Percentiles rank a stretch among this genome's conserved stretches.
Conservation (phyloP, 2,888 invertebrate species). For the Chorisops tibialis region DNA sequence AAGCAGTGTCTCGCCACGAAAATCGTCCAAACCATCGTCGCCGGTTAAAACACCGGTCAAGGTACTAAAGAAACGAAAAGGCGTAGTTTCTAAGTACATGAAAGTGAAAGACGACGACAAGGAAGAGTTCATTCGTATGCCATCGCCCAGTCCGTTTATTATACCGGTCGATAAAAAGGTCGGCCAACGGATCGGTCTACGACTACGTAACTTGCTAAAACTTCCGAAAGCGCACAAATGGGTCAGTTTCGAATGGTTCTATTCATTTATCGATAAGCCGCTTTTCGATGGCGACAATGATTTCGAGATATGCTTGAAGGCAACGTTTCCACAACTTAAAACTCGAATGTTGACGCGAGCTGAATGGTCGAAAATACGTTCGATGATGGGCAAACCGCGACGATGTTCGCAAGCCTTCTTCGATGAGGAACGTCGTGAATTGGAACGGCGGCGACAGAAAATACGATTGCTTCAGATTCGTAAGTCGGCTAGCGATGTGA, state of each 20-base stretch:
- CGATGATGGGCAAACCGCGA: conserved; percentile 96
- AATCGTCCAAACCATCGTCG: conserved; percentile 53
- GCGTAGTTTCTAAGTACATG: conserved; percentile 51
- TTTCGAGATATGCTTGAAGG: conserved; percentile 88
- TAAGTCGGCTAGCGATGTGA: conserved; percentile 70
- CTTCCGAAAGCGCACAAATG: conserved; percentile 98
- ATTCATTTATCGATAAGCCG: conserved; percentile 94
- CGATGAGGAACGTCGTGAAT: conserved; percentile 85
- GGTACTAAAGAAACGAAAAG: conserved; percentile 52
- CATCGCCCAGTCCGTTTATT: conserved; percentile 34
- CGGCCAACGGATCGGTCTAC: conserved; percentile 85
- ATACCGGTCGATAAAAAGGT: conserved; percentile 74
- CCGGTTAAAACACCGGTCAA: conserved; percentile 57
- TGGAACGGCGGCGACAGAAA: conserved; percentile 86
- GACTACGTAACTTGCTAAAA: conserved; percentile 88
- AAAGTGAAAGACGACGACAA: conserved; percentile 40
- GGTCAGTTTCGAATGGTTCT: conserved; percentile 99
- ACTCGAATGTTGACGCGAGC: conserved; percentile 78
- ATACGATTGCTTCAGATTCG: conserved; percentile 91
- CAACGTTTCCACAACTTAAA: conserved; percentile 89
- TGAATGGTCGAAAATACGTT: conserved; percentile 93
- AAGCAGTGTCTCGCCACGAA: conserved; percentile 49
- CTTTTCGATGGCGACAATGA: conserved; percentile 95
- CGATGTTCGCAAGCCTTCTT: conserved; percentile 94
- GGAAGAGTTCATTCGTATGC: conserved; percentile 21